Evolutionary conservation across 2,888 invertebrate species (phyloP).

Genomic region (Petrophora chlorosata): DNA sequence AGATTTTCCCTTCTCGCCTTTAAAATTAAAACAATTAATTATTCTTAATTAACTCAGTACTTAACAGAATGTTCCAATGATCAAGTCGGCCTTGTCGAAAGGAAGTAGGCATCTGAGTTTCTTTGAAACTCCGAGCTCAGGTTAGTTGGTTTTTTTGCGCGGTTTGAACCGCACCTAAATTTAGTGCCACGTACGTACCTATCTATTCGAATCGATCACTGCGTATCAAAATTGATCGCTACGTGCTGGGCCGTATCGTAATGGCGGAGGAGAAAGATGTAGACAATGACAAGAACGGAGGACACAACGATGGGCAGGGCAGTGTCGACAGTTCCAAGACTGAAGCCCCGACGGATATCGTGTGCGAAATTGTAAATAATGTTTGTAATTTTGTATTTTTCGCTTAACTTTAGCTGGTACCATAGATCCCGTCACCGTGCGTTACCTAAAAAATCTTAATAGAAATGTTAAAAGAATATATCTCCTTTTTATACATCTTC

Average conservation of each 20-base stretch:
- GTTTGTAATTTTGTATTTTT: too few relatives aligned
- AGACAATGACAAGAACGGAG: slow-evolving; percentile 40
- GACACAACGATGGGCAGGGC: too few relatives aligned
- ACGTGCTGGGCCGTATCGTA: slow-evolving; percentile 42
- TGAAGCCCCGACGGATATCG: slow-evolving; percentile 56
- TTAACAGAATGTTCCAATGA: slow-evolving; percentile 21
- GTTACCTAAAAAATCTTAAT: too few relatives aligned
- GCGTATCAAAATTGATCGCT: slow-evolving; percentile 46
- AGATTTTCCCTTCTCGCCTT: slow-evolving; percentile 11
- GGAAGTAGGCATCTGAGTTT: slow-evolving; percentile 58
- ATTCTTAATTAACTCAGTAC: neutral
- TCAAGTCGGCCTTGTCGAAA: slow-evolving; percentile 53
- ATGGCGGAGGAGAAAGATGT: slow-evolving; percentile 52
- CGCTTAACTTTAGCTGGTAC: too few relatives aligned
- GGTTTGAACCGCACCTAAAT: slow-evolving; percentile 26
- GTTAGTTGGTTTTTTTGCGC: slow-evolving; percentile 51
- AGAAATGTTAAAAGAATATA: too few relatives aligned
- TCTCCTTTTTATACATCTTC: too few relatives aligned
- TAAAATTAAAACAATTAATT: neutral
- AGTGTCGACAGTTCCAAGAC: slow-evolving; percentile 54
- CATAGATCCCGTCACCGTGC: too few relatives aligned
- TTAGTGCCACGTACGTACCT: neutral
- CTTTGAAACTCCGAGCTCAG: slow-evolving; percentile 29
- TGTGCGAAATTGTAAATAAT: slow-evolving; percentile 59
- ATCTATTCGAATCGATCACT: neutral